A percentile compares a stretch with the other conserved stretches of the same genome.
These are phyloP conservation scores for Heliopora coerulea DNA, from an alignment of 92 coral and sea anemone species.

Conservation along the genomic window DNA sequence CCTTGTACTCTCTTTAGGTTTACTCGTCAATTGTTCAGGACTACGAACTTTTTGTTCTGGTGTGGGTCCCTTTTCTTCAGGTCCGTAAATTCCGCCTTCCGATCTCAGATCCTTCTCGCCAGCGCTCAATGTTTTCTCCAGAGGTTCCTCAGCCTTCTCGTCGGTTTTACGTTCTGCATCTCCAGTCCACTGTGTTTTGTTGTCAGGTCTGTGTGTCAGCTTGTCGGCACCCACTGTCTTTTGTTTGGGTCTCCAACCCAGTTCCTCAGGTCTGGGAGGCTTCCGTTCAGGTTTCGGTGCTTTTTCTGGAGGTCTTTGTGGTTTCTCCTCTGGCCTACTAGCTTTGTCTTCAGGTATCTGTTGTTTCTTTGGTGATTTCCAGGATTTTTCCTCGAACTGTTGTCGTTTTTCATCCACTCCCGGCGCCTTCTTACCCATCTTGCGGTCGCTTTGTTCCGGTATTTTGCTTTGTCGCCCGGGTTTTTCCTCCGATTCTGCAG, in stretches of 20 bases:
- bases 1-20: not conserved
- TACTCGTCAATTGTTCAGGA: conserved; percentile 2
- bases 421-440: not conserved
- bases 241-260: not conserved
- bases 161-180: not conserved
- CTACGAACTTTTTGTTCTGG: not conserved
- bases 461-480: no score
- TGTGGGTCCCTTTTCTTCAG: not conserved
- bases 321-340: conserved; percentile 5
- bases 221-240: not conserved
- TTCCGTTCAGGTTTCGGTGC: conserved; percentile 16
- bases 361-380: not conserved
- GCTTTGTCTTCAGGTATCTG: conserved; percentile 26
- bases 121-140: not conserved
- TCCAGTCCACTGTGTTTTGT: not conserved
- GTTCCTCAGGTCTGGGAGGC: not conserved
- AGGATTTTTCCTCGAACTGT: not conserved
- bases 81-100: not conserved
- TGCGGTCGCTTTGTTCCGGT: not conserved
- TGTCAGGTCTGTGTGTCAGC: not conserved
- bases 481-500: not conserved
- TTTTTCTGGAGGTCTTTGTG: not conserved
- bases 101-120: not conserved
- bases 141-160: not conserved
- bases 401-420: not conserved